Conservation (phyloP, 2,797 vertebrate species). For the Heliangelus exortis region DNA sequence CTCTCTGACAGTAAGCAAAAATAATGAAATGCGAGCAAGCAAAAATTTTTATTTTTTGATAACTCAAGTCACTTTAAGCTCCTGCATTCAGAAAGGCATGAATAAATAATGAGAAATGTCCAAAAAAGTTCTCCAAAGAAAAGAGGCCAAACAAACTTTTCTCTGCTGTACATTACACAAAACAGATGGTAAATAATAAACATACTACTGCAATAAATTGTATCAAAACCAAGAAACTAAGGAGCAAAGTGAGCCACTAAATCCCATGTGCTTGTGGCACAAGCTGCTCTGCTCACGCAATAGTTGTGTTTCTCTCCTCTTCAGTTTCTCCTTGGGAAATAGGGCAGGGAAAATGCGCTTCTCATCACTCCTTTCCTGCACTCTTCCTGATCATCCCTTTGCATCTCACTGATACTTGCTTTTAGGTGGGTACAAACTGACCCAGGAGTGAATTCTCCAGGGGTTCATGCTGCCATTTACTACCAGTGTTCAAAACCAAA, state of each 20-base stretch:
- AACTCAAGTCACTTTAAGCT: background rate
- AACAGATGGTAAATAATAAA: conserved; percentile 13
- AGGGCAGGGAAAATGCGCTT: background rate
- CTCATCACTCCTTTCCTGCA: background rate
- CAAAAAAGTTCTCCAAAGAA: background rate
- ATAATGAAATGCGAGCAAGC: background rate
- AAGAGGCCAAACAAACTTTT: background rate
- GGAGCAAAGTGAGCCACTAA: background rate
- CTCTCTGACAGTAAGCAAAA: background rate
- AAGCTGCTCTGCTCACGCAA: background rate
- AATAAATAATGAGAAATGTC: background rate
- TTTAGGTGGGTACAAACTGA: background rate
- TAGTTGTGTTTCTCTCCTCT: background rate
- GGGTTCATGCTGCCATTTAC: background rate
- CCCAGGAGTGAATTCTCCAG: background rate
- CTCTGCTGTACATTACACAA: background rate
- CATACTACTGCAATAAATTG: background rate
- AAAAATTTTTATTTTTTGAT: background rate
- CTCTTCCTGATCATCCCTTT: background rate
- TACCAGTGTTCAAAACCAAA: background rate
- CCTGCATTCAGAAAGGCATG: background rate
- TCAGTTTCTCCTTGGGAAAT: background rate
- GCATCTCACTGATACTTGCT: background rate
- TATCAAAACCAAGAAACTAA: background rate
- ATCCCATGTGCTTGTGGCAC: background rate